Evolutionary conservation across 1,140 invertebrate species (phyloP), one percentile per base, ranked within the genome.

Genomic region (Drosophila kikkawai): DNA sequence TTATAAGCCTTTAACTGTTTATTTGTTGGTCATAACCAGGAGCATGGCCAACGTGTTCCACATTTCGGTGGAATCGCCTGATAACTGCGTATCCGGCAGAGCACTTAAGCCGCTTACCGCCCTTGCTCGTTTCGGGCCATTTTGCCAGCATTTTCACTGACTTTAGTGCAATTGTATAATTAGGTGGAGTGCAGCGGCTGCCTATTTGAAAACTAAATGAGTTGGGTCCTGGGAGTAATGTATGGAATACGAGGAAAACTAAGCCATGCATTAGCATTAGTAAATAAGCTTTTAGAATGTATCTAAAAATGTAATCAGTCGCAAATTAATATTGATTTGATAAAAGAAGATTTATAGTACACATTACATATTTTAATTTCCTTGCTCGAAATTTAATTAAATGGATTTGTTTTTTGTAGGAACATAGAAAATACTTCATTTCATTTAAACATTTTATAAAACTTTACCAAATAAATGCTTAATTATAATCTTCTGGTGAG

Each of bases 1-100:
- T 74, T 78, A 77, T 87, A 86, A 86, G 70, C 80, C 67, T 68
- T 74, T 73, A 86, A 86, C 79, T 87, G 75, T 79, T 86, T 76
- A 85, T 86, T 79, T 85, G 65, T 29, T 61, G 44, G 32, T 22
- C 73, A 75, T 42, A 61, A 61, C 56, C 56, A 26, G 53, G 13
- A 37, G 53, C 17, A n/a, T 37, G 51, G 36, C 22, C 22, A 53
- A 51, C 57, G 56, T 68, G 55, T 44, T 13, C 59, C 57, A 55
- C 41, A 57, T 79, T 58, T 53, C 29, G 39, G 55, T 50, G 42
- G 45, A 68, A 58, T 75, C 50, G 15, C 50, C 58, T 50, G 36
- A 44, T 42, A 74, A 70, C 70, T 81, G 63, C 67, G 48, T 70
- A 39, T 70, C 48, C 48, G 64, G 67, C 39, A 53, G 69, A 68